Base-by-base conservation (phyloP, 2,888 invertebrate species). In the Stramonita haemastoma region DNA sequence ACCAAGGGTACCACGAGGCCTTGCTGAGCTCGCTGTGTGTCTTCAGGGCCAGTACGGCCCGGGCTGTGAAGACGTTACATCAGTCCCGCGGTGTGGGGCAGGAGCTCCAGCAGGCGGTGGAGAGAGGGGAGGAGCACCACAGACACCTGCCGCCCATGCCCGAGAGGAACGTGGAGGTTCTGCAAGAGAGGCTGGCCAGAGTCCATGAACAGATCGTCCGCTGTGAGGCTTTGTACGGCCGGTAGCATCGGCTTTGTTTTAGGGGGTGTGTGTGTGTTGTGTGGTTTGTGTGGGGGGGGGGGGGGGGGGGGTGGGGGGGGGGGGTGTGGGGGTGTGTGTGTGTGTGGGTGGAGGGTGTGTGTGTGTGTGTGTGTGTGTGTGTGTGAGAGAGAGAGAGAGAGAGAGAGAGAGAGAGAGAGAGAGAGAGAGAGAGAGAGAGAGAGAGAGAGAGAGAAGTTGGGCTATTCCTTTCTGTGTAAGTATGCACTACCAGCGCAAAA, bases 21-120 rank as follows among this genome's bases (percentile, higher is more conserved):
- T 97, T 98, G 95, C 95, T 98, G 92, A 97, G 98, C 93, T 97
- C 98, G 92, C 96, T 98, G 93, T 98, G 98, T 96, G 97, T 98
- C 87, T 98, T 98, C 96, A 97, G 98, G n/a, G 97, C 97, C 91
- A 96, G 96, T 86, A 98, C 98, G 0, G 97, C 97, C 0, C 97
- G 97, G 77, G 97, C 97, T 26, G 96, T 98, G 34, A 97, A 96
- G 93, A 96, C 95, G 86, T 96, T 98, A 84, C 96, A 97, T 90
- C 95, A 96, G 34, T 96, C 96, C n/a, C 97, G 97, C 88, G 95
- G 95, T 91, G 97, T 98, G 0, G 98, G 98, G 5, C 95, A 95
- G 0, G 96, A 97, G 91, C 96, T 98, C 89, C 97, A 97, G 95
- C 97, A 97, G 95, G 97, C 97, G 95, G 97, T 96, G 92, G 97